Evolutionary conservation across 2,113 vertebrate species (phyloP), one percentile per base, ranked within the genome.

Genomic region (Muntiacus reevesi): DNA sequence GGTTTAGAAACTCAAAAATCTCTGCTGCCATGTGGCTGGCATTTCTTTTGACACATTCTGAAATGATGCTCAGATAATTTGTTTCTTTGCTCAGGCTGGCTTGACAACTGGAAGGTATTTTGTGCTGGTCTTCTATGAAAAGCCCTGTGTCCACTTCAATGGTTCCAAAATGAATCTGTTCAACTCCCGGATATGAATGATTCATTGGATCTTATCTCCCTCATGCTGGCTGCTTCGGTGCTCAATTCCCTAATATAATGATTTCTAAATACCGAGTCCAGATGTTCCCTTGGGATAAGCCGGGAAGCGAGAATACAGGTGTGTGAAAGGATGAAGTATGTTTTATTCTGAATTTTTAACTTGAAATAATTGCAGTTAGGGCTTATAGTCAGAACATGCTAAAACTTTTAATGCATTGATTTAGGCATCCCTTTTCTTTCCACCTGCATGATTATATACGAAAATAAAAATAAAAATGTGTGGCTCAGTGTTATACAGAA

Each of bases 11-110:
- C 76, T 47, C 60, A 83, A 87, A 90, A 82, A 79, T 94, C 33
- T 89, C 84, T 88, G 81, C 89, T 96, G 64, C 84, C 47, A 83
- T 79, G 57, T 1, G 2, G 23, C 30, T 92, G 94, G 67, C 55
- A 93, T 94, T 97, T 94, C 83, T 67, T 96, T 97, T 96, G 87
- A 98, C 74, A 94, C 54, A 89, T 97, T 95, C 86, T 86, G 74
- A 97, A 97, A 78, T 91, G 96, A 93, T 89, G 95, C 67, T 94
- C 57, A 92, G 95, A 95, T 91, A 76, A 97, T 97, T 93, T 97
- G 81, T 91, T 87, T 30, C 92, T 74, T 92, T 79, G 30, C 91
- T 97, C 40, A 84, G 40, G 91, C 85, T 91, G 87, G 60, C 91
- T 92, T 95, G 93, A 95, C 87, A 92, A 87, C 55, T 74, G 50